Percentiles rank a stretch among this genome's conserved stretches.
Conservation (phyloP, 1,140 invertebrate genomes). For the Nephotettix cincticeps region DNA sequence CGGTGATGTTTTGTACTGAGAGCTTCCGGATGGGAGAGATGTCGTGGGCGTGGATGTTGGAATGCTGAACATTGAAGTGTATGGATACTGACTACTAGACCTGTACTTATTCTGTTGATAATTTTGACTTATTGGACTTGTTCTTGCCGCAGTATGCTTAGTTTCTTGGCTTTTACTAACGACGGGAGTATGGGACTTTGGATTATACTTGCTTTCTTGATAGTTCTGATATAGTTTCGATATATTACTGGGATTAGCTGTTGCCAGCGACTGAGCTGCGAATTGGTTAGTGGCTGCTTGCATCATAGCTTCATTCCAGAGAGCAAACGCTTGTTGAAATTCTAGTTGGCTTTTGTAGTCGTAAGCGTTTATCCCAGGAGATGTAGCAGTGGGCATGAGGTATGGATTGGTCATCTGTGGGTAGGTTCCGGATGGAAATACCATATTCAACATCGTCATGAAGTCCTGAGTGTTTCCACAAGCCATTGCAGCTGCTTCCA, state of each 20-base stretch:
- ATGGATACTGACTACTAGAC: conserved; percentile 11
- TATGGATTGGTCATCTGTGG: conserved; percentile 26
- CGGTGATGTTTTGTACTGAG: neutral
- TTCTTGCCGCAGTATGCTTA: conserved; percentile 46
- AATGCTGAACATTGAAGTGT: conserved; percentile 16
- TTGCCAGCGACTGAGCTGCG: neutral
- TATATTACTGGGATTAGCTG: conserved; percentile 21
- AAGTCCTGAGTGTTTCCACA: conserved; percentile 50
- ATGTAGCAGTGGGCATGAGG: neutral
- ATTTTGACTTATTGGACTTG: conserved; percentile 50
- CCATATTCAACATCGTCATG: conserved; percentile 46
- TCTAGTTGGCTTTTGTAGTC: conserved; percentile 61
- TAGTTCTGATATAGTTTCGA: conserved; percentile 24
- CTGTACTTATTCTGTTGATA: conserved; percentile 39
- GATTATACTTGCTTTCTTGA: conserved; percentile 28
- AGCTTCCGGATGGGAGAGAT: neutral
- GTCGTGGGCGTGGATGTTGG: neutral
- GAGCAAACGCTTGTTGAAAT: conserved; percentile 48
- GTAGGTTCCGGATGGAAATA: conserved; percentile 30
- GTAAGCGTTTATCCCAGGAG: conserved; percentile 21
- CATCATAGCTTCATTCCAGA: conserved; percentile 64
- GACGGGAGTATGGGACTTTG: neutral
- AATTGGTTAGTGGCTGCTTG: conserved; percentile 16
- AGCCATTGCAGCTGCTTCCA: conserved; percentile 48
- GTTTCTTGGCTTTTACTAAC: neutral